phyloP scores from a whole-genome alignment of 2,888 invertebrate genomes.

The Drosophila mayaguana region DNA sequence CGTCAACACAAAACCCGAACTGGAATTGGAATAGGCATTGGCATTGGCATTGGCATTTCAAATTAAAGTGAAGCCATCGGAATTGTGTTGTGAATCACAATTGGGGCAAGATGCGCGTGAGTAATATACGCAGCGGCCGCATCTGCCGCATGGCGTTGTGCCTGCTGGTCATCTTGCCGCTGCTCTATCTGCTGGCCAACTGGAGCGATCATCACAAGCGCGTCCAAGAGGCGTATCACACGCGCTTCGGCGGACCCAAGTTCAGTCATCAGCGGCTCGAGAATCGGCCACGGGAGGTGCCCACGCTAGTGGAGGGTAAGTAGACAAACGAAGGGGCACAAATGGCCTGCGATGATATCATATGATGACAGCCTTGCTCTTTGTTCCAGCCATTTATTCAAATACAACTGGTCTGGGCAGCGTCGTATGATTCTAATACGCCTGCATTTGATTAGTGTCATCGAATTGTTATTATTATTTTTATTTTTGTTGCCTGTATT shows the following conservation, averaged over 20 bases:
- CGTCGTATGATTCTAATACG: background rate
- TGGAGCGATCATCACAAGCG: slow-evolving; percentile 87
- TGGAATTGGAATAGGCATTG: background rate
- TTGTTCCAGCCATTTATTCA: background rate
- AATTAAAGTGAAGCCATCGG: background rate
- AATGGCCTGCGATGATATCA: slow-evolving; percentile 5
- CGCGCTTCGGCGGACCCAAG: slow-evolving; percentile 73
- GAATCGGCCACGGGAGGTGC: slow-evolving; percentile 80
- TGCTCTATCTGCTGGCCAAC: slow-evolving; percentile 88
- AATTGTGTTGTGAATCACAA: background rate
- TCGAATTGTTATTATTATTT: background rate
- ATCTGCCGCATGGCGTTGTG: slow-evolving; percentile 87
- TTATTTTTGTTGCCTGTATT: background rate
- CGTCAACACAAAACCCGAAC: slow-evolving; percentile 38
- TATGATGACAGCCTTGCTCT: background rate
- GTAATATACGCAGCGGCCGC: slow-evolving; percentile 87
- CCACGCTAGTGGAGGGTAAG: slow-evolving; percentile 84
- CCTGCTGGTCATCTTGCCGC: slow-evolving; percentile 86
- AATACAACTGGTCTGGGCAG: slow-evolving; percentile 2
- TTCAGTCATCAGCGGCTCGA: slow-evolving; percentile 76
- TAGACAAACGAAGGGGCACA: background rate
- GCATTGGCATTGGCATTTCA: background rate
- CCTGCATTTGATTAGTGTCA: background rate
- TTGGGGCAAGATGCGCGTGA: slow-evolving; percentile 86
- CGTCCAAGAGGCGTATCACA: slow-evolving; percentile 79